A percentile compares a stretch with the other conserved stretches of the same genome.
Evolutionary conservation across 2,888 invertebrate species (phyloP).

Genomic region (Campoplex nolae): DNA sequence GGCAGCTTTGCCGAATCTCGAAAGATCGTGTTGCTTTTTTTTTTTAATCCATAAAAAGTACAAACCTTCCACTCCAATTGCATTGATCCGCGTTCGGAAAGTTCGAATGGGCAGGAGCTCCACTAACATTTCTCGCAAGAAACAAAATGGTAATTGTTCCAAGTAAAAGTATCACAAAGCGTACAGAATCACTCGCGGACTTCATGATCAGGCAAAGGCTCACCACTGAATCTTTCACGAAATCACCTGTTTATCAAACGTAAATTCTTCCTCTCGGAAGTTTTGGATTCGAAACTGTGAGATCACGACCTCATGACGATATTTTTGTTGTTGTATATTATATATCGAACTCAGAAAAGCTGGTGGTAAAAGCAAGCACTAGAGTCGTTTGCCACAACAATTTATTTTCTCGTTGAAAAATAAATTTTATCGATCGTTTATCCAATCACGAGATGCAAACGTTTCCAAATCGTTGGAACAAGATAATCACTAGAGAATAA

Average conservation of each 20-base stretch:
- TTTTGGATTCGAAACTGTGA: slow-evolving; percentile 6
- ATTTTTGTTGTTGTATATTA: background rate
- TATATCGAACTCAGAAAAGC: background rate
- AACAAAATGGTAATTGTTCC: slow-evolving; percentile 60
- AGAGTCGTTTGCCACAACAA: background rate
- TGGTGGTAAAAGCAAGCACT: background rate
- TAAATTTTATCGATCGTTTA: background rate
- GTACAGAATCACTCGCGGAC: slow-evolving; percentile 67
- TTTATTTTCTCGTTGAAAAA: background rate
- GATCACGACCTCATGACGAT: slow-evolving; percentile 47
- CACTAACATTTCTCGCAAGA: slow-evolving; percentile 64
- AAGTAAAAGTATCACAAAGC: slow-evolving; percentile 58
- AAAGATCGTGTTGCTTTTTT: background rate
- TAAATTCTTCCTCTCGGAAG: slow-evolving; percentile 1
- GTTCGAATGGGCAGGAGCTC: slow-evolving; percentile 74
- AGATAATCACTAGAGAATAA: background rate
- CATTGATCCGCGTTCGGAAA: slow-evolving; percentile 81
- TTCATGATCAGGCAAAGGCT: slow-evolving; percentile 64
- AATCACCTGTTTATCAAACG: slow-evolving; percentile 14
- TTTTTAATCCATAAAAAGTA: slow-evolving; percentile 52
- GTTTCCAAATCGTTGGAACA: background rate
- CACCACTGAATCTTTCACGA: slow-evolving; percentile 28
- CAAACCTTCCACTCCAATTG: slow-evolving; percentile 84
- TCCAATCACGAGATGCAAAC: background rate
- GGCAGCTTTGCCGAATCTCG: background rate